A percentile compares a stretch with the other conserved stretches of the same genome.
phyloP scores from a whole-genome alignment of 2,113 vertebrate genomes.

The Tinamus guttatus region DNA sequence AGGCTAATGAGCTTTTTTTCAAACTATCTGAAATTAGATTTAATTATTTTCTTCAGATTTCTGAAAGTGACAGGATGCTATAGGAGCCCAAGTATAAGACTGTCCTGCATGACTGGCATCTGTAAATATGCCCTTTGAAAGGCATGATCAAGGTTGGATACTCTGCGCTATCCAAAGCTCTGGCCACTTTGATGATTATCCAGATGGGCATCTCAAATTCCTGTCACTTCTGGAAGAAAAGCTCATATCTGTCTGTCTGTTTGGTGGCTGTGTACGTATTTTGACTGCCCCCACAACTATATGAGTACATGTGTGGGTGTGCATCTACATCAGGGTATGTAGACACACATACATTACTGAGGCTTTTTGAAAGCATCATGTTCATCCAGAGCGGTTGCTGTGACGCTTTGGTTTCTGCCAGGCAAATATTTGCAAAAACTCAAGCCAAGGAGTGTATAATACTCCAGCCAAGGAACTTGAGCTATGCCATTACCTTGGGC shows the following conservation, averaged over 20 bases:
- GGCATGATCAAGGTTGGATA: background rate
- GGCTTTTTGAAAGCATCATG: background rate
- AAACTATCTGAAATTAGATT: background rate
- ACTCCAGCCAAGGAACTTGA: background rate
- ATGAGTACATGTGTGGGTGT: background rate
- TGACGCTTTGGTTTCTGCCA: background rate
- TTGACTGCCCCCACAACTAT: background rate
- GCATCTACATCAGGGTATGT: background rate
- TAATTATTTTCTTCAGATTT: background rate
- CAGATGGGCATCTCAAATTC: background rate
- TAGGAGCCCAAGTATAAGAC: background rate
- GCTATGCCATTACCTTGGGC: background rate
- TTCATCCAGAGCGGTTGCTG: background rate
- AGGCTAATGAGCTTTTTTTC: background rate
- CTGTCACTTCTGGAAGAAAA: background rate
- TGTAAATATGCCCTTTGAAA: background rate
- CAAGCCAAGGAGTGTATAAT: background rate
- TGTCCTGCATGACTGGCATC: background rate
- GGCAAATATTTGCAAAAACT: background rate
- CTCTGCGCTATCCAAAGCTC: background rate
- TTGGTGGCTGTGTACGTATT: background rate
- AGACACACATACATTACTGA: accelerated
- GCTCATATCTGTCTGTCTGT: background rate
- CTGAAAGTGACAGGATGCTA: background rate
- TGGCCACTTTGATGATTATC: background rate